A percentile compares a stretch with the other conserved stretches of the same genome.
Conservation (phyloP, 2,888 invertebrate genomes). For the Lordiphosa andalusiaca region DNA sequence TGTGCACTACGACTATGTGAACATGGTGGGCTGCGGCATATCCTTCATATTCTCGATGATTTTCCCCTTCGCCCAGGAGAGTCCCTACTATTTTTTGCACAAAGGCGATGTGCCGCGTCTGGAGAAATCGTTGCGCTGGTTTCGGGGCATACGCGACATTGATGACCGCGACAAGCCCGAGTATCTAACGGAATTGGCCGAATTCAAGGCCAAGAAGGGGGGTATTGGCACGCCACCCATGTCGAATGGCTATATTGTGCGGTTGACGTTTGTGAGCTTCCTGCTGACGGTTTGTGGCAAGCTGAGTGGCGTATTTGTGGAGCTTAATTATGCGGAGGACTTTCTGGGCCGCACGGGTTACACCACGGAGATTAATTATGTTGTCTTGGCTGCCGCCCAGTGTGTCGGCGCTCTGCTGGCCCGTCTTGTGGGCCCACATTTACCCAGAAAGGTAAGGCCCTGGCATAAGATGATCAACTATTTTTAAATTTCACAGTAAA, state of each 20-base stretch:
- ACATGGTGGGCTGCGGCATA: slow-evolving; percentile 59
- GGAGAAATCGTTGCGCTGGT: slow-evolving; percentile 78
- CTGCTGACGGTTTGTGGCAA: slow-evolving; percentile 69
- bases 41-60: slow-evolving; percentile 67
- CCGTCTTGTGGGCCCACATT: slow-evolving; percentile 48
- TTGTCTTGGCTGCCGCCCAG: slow-evolving; percentile 64
- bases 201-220: slow-evolving; percentile 50
- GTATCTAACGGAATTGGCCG: slow-evolving; percentile 63
- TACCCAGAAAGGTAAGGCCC: slow-evolving; percentile 65
- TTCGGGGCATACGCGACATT: slow-evolving; percentile 74
- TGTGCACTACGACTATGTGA: slow-evolving; percentile 55
- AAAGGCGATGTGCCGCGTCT: slow-evolving; percentile 55
- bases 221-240: slow-evolving; percentile 26
- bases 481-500: not conserved
- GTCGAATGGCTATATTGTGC: slow-evolving; percentile 45
- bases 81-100: slow-evolving; percentile 69
- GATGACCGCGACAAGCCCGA: slow-evolving; percentile 69
- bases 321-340: slow-evolving; percentile 70
- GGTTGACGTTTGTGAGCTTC: slow-evolving; percentile 59
- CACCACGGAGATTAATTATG: slow-evolving; percentile 49
- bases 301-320: slow-evolving; percentile 70
- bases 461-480: no score
- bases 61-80: slow-evolving; percentile 78
- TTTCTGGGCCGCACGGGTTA: slow-evolving; percentile 45
- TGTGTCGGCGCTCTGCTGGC: slow-evolving; percentile 63